Base-by-base conservation (phyloP, 2,113 vertebrate genomes). In the Muntiacus muntjak region DNA sequence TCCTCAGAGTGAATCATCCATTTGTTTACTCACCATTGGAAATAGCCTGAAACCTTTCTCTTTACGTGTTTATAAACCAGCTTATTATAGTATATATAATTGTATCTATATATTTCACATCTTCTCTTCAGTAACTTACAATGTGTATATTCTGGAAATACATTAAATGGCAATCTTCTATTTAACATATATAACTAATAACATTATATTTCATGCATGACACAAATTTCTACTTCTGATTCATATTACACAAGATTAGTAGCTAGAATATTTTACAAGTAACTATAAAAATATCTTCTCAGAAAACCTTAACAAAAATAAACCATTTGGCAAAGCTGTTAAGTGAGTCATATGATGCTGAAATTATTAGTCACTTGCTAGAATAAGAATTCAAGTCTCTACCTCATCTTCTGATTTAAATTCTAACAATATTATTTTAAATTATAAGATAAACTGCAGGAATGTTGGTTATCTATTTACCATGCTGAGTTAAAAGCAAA, bases 321-420 rank as follows among this genome's bases (percentile, higher is more conserved):
- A 83, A 87, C 97, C 55, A 82, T 52, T 52, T 89, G 84, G 10
- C 60, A 96, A 91, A 97, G 71, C 88, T 97, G 33, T 82, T 91
- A 93, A 93, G 82, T 95, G 43, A 89, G 33, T 93, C 87, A 95
- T 87, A 95, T 54, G 96, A 96, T 43, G 19, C 28, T 89, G 60
- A 87, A 98, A 98, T 98, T 98, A 96, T 95, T 98, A 97, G 91
- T 98, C 54, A 97, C 43, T 97, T 95, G 40, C 30, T 96, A 97
- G 97, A 97, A 92, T 19, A 94, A 97, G 40, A 79, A 97, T 97
- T 97, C 94, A 96, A 84, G 7, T 21, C n/a, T 98, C 83, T 87
- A 82, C 78, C 57, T 97, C 54, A 10, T 71, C 57, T 78, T 89
- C 91, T 83, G 55, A n/a, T 87, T 96, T 91, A 64, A 94, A 94